A percentile compares a stretch with the other conserved stretches of the same genome.
Evolutionary conservation across 2,888 invertebrate genomes (phyloP).

Genomic region (Papilio gigon): DNA sequence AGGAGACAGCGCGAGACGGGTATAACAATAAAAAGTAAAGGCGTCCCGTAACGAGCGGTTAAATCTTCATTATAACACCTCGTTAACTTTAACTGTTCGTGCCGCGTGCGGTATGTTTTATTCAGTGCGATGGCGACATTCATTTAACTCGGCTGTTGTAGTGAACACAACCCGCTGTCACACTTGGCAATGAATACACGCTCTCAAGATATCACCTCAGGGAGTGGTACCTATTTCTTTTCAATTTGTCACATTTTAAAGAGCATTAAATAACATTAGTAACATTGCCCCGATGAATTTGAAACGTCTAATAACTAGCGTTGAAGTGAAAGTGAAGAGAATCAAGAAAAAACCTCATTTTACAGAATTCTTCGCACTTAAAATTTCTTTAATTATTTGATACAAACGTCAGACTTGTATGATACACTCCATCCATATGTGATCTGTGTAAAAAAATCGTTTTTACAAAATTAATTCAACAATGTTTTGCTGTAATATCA

Average conservation of each 20-base stretch:
- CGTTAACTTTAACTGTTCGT: slow-evolving; percentile 30
- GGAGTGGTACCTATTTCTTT: background rate
- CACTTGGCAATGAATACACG: background rate
- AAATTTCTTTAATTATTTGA: too few species aligned
- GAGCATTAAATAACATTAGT: too few species aligned
- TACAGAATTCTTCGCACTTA: too few species aligned
- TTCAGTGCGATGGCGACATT: slow-evolving; percentile 9
- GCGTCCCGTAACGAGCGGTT: slow-evolving; percentile 18
- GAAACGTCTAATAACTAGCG: too few species aligned
- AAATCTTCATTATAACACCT: slow-evolving; percentile 25
- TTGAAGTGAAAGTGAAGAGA: too few species aligned
- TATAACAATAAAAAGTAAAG: slow-evolving; percentile 24
- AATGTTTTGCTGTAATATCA: too few species aligned
- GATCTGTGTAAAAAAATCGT: too few species aligned
- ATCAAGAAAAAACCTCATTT: too few species aligned
- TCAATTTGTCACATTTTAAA: background rate
- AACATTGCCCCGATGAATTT: too few species aligned
- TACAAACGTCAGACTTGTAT: too few species aligned
- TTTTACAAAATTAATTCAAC: too few species aligned
- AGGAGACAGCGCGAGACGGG: background rate
- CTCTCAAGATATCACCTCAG: background rate
- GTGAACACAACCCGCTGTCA: background rate
- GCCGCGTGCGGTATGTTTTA: slow-evolving; percentile 22
- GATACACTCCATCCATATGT: too few species aligned
- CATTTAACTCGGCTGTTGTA: background rate